Evolutionary conservation across 2,888 invertebrate species (phyloP).

Genomic region (Metalampra italica): DNA sequence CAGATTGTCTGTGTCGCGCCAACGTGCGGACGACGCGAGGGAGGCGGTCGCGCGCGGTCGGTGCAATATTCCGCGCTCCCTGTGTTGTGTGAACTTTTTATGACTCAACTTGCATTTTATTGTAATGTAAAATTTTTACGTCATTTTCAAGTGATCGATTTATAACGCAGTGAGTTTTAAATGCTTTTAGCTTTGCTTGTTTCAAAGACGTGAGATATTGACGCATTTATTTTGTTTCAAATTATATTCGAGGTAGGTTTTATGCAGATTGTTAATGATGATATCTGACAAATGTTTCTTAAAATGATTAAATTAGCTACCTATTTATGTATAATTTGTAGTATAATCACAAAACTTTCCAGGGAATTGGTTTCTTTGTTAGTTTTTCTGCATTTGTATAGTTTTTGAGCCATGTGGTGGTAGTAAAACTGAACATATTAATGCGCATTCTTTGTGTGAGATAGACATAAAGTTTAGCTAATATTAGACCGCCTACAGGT

Average conservation of each 20-base stretch:
- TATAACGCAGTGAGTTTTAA: too few relatives aligned
- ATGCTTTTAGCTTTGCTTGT: too few relatives aligned
- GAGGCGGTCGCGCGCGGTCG: not conserved
- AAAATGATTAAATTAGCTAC: too few relatives aligned
- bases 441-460: not conserved
- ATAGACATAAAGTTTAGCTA: not conserved
- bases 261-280: too few relatives aligned
- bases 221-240: too few relatives aligned
- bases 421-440: not conserved
- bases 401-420: not conserved
- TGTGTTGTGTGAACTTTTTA: not conserved
- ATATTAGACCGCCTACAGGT: not conserved
- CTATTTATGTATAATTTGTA: too few relatives aligned
- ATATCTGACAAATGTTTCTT: too few relatives aligned
- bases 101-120: not conserved
- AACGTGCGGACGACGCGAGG: not conserved
- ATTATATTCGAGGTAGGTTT: too few relatives aligned
- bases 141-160: not conserved
- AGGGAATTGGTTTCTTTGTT: too few relatives aligned
- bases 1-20: slow-evolving; percentile 1
- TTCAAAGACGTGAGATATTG: too few relatives aligned
- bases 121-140: not conserved
- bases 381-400: too few relatives aligned
- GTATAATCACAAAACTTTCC: too few relatives aligned
- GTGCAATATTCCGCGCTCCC: not conserved